Base-by-base conservation (phyloP, 1,140 invertebrate genomes). In the Aphaenogaster floridana region DNA sequence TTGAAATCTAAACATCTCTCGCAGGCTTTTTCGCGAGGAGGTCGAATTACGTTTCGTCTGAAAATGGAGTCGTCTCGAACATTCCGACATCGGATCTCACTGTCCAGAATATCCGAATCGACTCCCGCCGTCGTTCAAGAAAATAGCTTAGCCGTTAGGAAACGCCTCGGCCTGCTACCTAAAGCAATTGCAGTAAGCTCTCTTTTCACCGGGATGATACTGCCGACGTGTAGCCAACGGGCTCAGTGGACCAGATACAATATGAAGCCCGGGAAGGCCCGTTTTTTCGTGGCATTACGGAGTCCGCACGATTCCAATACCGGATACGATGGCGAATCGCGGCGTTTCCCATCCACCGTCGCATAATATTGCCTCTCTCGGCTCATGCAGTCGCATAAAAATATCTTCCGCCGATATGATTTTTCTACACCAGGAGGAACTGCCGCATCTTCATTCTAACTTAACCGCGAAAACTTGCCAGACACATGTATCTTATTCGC, bases 161-260 rank as follows among this genome's bases (percentile, higher is more conserved):
- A 71, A 80, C 88, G 71, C 89, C 76, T 74, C 72, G 71, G 42
- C 61, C 79, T 42, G 66, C 68, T 83, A 83, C 42, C 59, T 52
- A 84, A 90, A 85, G 86, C 81, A 90, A 87, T 90, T 81, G 89
- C 39, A 84, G 61, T 78, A 72, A 90, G 69, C 74, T 87, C 89
- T 45, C 79, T 87, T 84, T 87, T 87, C 77, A 64, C 11, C 59
- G 48, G 48, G 15, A 80, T 84, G 80, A 74, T 84, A 76, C 80
- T 76, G 54, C 69, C 80, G 42, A 83, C 21, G 48, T 81, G 78
- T 69, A 81, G 78, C 50, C 64, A 66, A 64, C 77, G 54, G 54
- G 45, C 17, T 61, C 63, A 17, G 39, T n/a, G 39, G 21, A 50
- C 68, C 68, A 84, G 39, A 61, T 84, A 84, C 69, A 84, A 74